These are phyloP conservation scores for Sander vitreus DNA, from an alignment of 2,113 vertebrate genomes.

Conservation along the genomic window DNA sequence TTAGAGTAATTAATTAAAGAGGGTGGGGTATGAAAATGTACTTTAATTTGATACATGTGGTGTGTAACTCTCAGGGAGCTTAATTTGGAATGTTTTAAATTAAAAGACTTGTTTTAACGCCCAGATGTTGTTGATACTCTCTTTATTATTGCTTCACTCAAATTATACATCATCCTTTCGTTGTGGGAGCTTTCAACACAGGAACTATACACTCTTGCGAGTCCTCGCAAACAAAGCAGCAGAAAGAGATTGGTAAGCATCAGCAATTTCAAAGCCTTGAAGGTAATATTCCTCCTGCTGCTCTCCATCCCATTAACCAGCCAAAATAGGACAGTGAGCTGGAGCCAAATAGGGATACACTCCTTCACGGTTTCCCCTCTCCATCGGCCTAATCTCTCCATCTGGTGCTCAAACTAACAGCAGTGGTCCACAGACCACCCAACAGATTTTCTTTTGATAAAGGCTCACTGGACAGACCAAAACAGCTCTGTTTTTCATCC, in stretches of 20 bases:
- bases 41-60: neutral
- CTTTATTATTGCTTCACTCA: neutral
- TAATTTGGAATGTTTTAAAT: neutral
- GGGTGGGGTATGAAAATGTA: neutral
- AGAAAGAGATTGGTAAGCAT: conserved; percentile 62
- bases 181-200: conserved; percentile 4
- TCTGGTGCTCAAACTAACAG: conserved; percentile 76
- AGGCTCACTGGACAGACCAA: conserved; percentile 62
- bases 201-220: neutral
- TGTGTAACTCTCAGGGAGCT: neutral
- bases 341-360: conserved; percentile 80
- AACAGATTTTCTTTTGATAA: conserved; percentile 79
- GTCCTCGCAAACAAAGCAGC: conserved; percentile 50
- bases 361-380: conserved; percentile 77
- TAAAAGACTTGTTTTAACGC: neutral
- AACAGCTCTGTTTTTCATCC: conserved; percentile 71
- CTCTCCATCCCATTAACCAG: conserved; percentile 81
- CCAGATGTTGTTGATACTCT: neutral
- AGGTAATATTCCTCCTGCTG: conserved; percentile 65
- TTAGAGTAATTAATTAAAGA: neutral
- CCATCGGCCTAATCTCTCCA: conserved; percentile 78
- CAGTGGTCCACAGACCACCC: conserved; percentile 67
- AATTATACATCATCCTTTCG: neutral
- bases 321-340: conserved; percentile 78
- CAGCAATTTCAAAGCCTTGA: conserved; percentile 69